These are phyloP conservation scores for Hiodon alosoides DNA, from an alignment of 2,113 vertebrate genomes.

Conservation along the genomic window DNA sequence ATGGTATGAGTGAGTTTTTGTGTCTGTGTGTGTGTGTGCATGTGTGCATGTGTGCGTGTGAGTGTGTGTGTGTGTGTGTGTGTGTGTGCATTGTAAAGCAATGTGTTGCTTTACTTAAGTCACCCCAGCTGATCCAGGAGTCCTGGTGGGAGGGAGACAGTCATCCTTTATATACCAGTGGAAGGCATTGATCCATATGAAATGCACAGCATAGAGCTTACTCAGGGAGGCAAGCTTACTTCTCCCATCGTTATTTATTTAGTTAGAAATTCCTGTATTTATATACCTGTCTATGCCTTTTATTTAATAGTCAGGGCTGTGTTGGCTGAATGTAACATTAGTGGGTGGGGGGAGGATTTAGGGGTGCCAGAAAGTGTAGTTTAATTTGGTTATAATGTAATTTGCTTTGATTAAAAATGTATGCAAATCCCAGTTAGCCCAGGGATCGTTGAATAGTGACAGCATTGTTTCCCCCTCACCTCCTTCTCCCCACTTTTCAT, in stretches of 20 bases:
- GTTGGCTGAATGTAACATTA: not conserved
- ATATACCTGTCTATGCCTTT: conserved; percentile 5
- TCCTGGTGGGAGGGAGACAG: not conserved
- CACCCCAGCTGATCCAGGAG: not conserved
- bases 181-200: not conserved
- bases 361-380: conserved; percentile 62
- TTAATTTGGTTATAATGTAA: conserved; percentile 75
- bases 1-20: too few relatives aligned
- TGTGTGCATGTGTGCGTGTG: conserved; percentile 10
- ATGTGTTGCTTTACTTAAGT: not conserved
- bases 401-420: conserved; percentile 79
- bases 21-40: too few relatives aligned
- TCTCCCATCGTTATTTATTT: conserved; percentile 3
- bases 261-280: conserved; percentile 8
- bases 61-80: conserved; percentile 4
- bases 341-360: conserved; percentile 56
- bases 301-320: conserved; percentile 16
- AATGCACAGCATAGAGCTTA: too few relatives aligned
- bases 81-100: conserved; percentile 27
- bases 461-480: conserved; percentile 37
- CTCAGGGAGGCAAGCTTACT: not conserved
- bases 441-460: conserved; percentile 61
- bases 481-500: conserved; percentile 16
- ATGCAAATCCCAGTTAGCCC: conserved; percentile 72
- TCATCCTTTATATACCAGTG: not conserved